Conservation (phyloP, 2,797 vertebrate species). For the Eulemur albifrons region DNA sequence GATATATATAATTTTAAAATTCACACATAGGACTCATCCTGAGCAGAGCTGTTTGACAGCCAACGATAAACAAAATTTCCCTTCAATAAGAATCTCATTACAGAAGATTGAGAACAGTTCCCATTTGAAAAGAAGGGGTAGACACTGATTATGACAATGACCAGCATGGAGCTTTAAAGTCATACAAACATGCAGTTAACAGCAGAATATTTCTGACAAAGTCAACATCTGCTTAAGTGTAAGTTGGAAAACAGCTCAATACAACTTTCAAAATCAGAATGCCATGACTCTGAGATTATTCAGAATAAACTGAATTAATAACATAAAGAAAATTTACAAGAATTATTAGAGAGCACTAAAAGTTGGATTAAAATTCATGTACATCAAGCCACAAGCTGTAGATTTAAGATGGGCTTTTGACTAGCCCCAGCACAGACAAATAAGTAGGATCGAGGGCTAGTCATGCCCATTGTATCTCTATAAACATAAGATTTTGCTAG, state of each 20-base stretch:
- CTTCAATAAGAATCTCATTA: slow-evolving; percentile 42
- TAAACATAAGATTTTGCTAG: not conserved
- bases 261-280: slow-evolving; percentile 19
- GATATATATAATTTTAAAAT: slow-evolving; percentile 19
- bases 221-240: slow-evolving; percentile 4
- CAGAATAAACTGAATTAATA: slow-evolving; percentile 8
- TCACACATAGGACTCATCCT: slow-evolving; percentile 16
- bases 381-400: not conserved
- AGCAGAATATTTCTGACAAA: slow-evolving; percentile 51
- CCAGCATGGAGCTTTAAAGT: not conserved
- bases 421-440: not conserved
- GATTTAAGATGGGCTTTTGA: not conserved
- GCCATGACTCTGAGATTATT: not conserved
- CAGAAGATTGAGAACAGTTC: slow-evolving; percentile 13
- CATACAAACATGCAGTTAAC: slow-evolving; percentile 20
- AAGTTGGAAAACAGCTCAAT: slow-evolving; percentile 25
- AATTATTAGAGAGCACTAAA: not conserved
- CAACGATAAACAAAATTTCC: slow-evolving; percentile 52
- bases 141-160: not conserved
- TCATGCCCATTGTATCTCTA: not conserved
- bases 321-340: not conserved
- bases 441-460: not conserved
- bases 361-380: not conserved
- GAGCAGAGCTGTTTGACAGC: slow-evolving; percentile 16
- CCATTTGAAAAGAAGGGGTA: slow-evolving; percentile 38